Evolutionary conservation across 2,888 invertebrate genomes (phyloP).

Genomic region (Melieria picta): DNA sequence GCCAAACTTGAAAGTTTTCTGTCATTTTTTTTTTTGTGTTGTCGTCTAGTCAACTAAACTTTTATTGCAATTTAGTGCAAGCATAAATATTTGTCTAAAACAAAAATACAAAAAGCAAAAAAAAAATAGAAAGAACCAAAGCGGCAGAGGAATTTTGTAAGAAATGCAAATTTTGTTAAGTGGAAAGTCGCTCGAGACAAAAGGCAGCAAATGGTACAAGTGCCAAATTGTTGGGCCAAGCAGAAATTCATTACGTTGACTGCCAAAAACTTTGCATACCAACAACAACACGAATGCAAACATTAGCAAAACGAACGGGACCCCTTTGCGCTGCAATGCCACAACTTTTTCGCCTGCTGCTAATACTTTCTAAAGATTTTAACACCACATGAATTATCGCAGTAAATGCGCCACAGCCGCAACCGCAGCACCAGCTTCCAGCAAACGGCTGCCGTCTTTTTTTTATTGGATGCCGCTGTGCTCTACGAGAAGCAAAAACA

Average conservation of each 20-base stretch:
- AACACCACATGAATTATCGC: constrained; percentile 32
- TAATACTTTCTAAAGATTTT: constrained; percentile 19
- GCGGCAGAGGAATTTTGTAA: not conserved
- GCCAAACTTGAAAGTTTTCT: constrained; percentile 30
- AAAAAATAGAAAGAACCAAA: constrained; percentile 5
- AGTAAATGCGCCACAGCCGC: constrained; percentile 18
- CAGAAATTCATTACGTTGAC: not conserved
- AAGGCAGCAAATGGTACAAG: not conserved
- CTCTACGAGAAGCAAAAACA: too few relatives aligned
- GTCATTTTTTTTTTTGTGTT: not conserved
- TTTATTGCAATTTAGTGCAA: constrained; percentile 32
- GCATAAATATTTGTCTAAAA: constrained; percentile 25
- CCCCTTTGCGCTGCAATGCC: not conserved
- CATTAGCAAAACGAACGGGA: not conserved
- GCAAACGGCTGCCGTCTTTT: too few relatives aligned
- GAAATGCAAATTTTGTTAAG: not conserved
- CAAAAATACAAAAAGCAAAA: constrained; percentile 22
- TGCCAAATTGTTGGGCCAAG: not conserved
- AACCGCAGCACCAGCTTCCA: too few relatives aligned
- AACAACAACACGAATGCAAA: not conserved
- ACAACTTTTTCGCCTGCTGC: not conserved
- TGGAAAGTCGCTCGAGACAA: not conserved
- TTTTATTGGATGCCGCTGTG: too few relatives aligned
- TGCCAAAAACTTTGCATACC: not conserved
- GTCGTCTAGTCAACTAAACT: constrained; percentile 17